Conservation (phyloP, 2,113 vertebrate genomes). For the Cheirogaleus medius region DNA sequence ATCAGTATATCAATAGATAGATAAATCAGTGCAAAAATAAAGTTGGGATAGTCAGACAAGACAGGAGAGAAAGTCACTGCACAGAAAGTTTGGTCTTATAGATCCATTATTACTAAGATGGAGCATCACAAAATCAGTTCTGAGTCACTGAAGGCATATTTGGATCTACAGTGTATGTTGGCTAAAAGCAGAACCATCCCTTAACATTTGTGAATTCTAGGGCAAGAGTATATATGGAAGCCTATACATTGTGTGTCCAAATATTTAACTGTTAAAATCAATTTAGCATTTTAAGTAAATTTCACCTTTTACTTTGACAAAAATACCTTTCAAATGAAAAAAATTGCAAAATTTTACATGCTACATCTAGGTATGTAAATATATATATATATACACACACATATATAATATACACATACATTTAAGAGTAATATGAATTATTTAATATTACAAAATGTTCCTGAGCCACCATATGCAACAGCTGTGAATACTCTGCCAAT, state of each 20-base stretch:
- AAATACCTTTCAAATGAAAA: conserved; percentile 20
- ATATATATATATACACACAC: neutral
- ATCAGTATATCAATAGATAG: neutral
- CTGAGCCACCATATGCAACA: neutral
- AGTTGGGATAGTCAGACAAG: neutral
- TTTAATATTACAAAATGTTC: neutral
- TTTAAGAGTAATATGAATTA: neutral
- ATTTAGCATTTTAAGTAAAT: neutral
- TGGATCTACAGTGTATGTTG: neutral
- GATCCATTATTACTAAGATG: neutral
- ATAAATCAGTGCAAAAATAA: neutral
- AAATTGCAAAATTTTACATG: neutral
- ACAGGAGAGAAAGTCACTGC: neutral
- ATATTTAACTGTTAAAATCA: neutral
- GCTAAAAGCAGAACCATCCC: neutral
- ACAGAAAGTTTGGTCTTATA: neutral
- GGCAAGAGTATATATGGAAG: neutral
- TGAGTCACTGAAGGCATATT: neutral
- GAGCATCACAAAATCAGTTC: neutral
- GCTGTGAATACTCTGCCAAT: neutral
- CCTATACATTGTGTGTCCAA: neutral
- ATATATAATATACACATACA: neutral
- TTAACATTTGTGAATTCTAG: neutral
- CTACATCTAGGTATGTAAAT: no score
- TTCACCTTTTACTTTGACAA: neutral